Conservation (phyloP, 2,888 invertebrate species). For the Onthophagus sagittarius region DNA sequence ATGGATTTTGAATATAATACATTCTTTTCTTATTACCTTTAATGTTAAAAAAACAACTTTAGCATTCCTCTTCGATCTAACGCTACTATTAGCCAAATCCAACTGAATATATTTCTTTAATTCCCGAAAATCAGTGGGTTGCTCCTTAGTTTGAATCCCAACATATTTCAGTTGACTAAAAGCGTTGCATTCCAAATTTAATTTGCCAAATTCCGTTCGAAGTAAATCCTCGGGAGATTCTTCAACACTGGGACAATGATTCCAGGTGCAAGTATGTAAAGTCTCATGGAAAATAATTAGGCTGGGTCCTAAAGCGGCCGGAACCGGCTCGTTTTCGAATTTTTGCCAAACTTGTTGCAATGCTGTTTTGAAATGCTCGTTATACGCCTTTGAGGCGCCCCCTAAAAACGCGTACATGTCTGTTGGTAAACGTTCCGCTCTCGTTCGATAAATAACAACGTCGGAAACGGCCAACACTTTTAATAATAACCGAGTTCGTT, state of each 20-base stretch:
- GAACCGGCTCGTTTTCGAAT: conserved; percentile 37
- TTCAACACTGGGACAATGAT: conserved; percentile 53
- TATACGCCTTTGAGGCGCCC: conserved; percentile 70
- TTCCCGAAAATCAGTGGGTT: conserved; percentile 58
- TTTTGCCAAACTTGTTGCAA: conserved; percentile 42
- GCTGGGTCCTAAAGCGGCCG: conserved; percentile 65
- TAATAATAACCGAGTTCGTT: conserved; percentile 64
- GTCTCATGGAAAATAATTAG: conserved; percentile 80
- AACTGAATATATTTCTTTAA: conserved; percentile 56
- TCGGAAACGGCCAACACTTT: conserved; percentile 81
- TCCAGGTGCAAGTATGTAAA: conserved; percentile 63
- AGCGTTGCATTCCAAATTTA: conserved; percentile 63
- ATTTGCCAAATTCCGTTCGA: conserved; percentile 58
- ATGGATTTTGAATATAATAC: too few relatives aligned
- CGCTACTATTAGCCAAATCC: conserved; percentile 66
- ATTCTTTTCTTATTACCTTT: conserved; percentile 58
- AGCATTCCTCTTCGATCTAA: conserved; percentile 65
- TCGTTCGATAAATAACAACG: conserved; percentile 71
- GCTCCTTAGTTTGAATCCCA: conserved; percentile 55
- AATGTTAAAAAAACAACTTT: conserved; percentile 64
- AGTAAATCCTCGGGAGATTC: conserved; percentile 62
- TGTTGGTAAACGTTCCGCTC: conserved; percentile 68
- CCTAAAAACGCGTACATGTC: conserved; percentile 77
- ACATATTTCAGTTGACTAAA: conserved; percentile 69
- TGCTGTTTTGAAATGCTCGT: conserved; percentile 66